Evolutionary conservation across 23 tunicate genomes (phyloP), one percentile per base, ranked within the genome.

Genomic region (Phallusia fumigata): DNA sequence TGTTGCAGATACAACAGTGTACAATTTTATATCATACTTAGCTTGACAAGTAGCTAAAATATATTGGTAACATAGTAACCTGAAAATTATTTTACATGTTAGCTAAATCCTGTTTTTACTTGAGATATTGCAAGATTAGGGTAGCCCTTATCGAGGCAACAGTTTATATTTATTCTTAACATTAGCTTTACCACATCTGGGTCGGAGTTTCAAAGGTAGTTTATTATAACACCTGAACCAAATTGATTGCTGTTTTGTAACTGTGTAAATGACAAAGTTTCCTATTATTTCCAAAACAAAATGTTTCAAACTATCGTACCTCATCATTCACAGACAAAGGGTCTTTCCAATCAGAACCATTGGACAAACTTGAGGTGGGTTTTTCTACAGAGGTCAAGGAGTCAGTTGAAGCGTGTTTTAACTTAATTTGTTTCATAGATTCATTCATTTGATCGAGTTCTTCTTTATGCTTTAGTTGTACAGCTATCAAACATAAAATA

Each of bases 391-490:
- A 6, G 28, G 11, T 3, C 69, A 58, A 24, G 28, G 69, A 21
- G 13, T 58, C 69, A 21, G 69, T 58, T 24, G 69, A 58, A 16
- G 69, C 69, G 13, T 58, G 26, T 22, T 58, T 58, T 58, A 58
- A 8, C 16, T 58, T 58, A 24, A 58, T 24, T 58, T 58, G 69
- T 13, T 58, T 22, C 69, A 58, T 31, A 10, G 77, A 32, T 21
- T 65, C 85, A 49, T 32, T 65, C 26, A 28, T 49, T 44, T 81
- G 45, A 21, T 83, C 58, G 18, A 83, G 65, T 50, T 83, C 86
- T 75, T 83, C 80, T 35, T 74, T 74, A 30, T 83, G 86, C 34
- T 83, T 83, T 30, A 74, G 52, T 30, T 83, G 80, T 44, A 83
- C 3, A 35, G 33, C 77, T 80, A 19, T 30, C 47, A 40, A 36